Evolutionary conservation across 2,797 vertebrate genomes (phyloP).

Genomic region (Notolepis coatsorum): DNA sequence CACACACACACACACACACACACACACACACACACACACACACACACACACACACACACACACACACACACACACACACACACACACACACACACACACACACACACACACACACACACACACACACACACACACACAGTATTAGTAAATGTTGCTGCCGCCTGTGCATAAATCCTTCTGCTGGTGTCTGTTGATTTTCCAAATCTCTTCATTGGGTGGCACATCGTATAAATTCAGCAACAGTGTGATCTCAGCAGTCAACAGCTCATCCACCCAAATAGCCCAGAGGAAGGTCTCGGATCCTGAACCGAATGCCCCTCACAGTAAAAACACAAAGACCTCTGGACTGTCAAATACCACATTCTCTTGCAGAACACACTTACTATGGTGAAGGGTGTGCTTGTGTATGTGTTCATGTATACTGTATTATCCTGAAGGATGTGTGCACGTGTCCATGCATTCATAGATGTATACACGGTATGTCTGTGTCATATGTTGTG

Average conservation of each 20-base stretch:
- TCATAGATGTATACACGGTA: background rate
- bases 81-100: background rate
- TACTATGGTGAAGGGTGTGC: slow-evolving; percentile 3
- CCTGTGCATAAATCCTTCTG: slow-evolving; percentile 3
- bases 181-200: too few relatives aligned
- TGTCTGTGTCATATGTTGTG: background rate
- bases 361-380: slow-evolving; percentile 25
- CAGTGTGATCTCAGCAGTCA: background rate
- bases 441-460: background rate
- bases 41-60: background rate
- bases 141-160: too few relatives aligned
- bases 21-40: background rate
- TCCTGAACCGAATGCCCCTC: slow-evolving; percentile 34
- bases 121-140: background rate
- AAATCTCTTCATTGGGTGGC: too few relatives aligned
- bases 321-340: slow-evolving; percentile 16
- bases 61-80: background rate
- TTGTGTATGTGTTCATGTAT: background rate
- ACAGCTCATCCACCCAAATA: background rate
- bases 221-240: too few relatives aligned
- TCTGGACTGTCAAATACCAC: slow-evolving; percentile 6
- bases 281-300: slow-evolving; percentile 12
- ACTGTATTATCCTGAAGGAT: background rate
- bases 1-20: background rate
- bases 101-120: too few relatives aligned